phyloP scores from a whole-genome alignment of 2,113 vertebrate genomes.

The Lichenostomus cassidix region DNA sequence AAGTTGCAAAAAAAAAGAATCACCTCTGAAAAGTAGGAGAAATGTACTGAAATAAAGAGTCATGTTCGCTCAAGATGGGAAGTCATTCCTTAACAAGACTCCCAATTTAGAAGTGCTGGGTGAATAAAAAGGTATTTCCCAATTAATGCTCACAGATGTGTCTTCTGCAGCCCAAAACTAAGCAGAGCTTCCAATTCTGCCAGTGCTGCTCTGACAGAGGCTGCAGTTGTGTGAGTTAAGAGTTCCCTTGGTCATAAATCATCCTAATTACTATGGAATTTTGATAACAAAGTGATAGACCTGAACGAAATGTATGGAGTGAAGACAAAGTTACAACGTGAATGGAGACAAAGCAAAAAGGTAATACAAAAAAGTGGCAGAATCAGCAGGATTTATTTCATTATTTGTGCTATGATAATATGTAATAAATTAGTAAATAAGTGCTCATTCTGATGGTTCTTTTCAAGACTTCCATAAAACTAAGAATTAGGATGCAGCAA shows the following conservation, averaged over 20 bases:
- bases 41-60: background rate
- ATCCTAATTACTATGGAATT: conserved; percentile 5
- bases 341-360: background rate
- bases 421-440: background rate
- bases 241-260: background rate
- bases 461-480: background rate
- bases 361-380: background rate
- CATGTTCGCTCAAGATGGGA: background rate
- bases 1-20: background rate
- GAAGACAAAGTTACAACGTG: background rate
- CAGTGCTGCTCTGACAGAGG: background rate
- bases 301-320: background rate
- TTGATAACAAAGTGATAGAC: background rate
- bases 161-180: background rate
- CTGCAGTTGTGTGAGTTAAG: background rate
- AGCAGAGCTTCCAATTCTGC: background rate
- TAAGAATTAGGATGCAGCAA: background rate
- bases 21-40: background rate
- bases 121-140: background rate
- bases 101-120: background rate
- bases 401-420: background rate
- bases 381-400: background rate
- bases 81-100: background rate
- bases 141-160: background rate
- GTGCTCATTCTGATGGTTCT: background rate